These are phyloP conservation scores for Rhadina sibilatrix DNA, from an alignment of 2,113 vertebrate genomes.

Conservation along the genomic window DNA sequence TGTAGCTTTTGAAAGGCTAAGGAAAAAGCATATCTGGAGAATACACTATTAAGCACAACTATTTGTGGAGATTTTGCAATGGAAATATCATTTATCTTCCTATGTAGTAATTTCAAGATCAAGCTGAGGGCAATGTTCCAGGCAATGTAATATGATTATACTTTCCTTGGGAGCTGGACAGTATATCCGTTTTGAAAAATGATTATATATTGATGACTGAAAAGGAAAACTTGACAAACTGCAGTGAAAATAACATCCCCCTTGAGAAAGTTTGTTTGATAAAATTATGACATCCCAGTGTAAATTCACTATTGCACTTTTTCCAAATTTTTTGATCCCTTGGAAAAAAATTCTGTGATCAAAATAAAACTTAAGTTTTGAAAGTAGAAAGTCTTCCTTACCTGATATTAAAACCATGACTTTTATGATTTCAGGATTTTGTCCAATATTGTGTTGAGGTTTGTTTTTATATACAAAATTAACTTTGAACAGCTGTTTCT, in stretches of 20 bases:
- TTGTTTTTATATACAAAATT: slow-evolving; percentile 1
- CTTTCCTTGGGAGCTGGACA: not conserved
- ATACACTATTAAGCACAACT: not conserved
- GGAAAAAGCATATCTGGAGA: not conserved
- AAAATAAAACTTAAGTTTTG: not conserved
- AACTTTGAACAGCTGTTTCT: not conserved
- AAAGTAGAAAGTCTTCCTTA: not conserved
- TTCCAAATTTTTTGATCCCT: not conserved
- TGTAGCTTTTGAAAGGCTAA: not conserved
- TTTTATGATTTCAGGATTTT: not conserved
- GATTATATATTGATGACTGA: slow-evolving; percentile 45
- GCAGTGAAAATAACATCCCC: not conserved
- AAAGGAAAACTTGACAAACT: slow-evolving; percentile 37
- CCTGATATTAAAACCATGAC: not conserved
- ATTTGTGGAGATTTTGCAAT: slow-evolving; percentile 19
- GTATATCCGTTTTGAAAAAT: slow-evolving; percentile 26
- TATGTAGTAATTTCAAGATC: slow-evolving; percentile 36
- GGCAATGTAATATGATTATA: slow-evolving; percentile 29
- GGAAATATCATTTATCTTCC: slow-evolving; percentile 37
- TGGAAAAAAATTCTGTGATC: not conserved
- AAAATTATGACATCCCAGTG: not conserved
- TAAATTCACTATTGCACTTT: not conserved
- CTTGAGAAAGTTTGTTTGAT: slow-evolving; percentile 7
- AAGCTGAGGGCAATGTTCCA: slow-evolving; percentile 30
- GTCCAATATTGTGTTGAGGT: not conserved